Evolutionary conservation across 2,888 invertebrate species (phyloP), one percentile per base, ranked within the genome.

Genomic region (Ellobium chinense): DNA sequence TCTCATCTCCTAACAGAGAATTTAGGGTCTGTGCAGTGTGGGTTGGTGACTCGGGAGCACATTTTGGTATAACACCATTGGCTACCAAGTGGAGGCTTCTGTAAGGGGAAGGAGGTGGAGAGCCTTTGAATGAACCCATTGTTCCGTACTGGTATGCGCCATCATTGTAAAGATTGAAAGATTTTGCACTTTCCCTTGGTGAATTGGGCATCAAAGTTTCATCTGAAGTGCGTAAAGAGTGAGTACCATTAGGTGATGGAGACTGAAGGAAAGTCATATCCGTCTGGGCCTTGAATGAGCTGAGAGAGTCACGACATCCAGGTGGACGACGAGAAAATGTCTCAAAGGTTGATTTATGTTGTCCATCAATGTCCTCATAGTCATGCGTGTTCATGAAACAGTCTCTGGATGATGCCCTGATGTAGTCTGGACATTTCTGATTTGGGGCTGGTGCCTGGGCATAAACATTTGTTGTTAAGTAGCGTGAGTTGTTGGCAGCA

Each of bases 311-410:
- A 62, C 85, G 74, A n/a, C 82, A 82, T 1, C 77, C 78, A 39
- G 80, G 77, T 18, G 81, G 81, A 21, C 79, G 80, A 24, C 84
- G 73, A n/a, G 83, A 84, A 46, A 85, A 80, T 29, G 84, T 83
- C 37, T 84, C 84, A 80, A 84, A 84, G 1, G 81, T 80, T 9
- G 84, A 78, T 60, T 81, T 85, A 62, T 82, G 82, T 29, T 82
- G 83, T 12, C 85, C 85, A 62, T 85, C 88, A 14, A 87, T 83
- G 65, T 89, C 89, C 65, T 89, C 89, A 69, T 89, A 89, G 80
- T 89, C 89, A 82, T 89, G 88, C 76, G 84, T 85, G 65, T 83
- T 84, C 72, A 89, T 86, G 68, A 88, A 87, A 66, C 88, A 87
- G 83, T 85, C 88, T 80, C 83, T 84, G 54, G 66, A 83, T 69